phyloP scores from a whole-genome alignment of 1,140 invertebrate genomes.

The Drosophila bifasciata region DNA sequence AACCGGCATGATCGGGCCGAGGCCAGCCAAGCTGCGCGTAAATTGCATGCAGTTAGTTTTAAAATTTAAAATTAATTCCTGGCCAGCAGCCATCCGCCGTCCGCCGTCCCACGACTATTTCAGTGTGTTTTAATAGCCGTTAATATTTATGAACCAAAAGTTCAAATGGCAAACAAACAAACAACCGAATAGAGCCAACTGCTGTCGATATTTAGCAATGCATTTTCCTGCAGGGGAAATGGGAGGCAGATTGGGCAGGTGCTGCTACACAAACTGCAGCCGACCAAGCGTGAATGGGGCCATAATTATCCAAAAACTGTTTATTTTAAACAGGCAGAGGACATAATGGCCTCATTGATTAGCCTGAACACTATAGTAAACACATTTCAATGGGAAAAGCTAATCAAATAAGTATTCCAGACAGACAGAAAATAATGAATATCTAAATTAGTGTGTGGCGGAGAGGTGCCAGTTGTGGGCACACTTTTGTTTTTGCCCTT shows the following conservation, averaged over 20 bases:
- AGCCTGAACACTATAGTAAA: too few species aligned
- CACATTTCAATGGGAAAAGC: too few species aligned
- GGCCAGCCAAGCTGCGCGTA: slow-evolving; percentile 58
- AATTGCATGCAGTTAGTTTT: slow-evolving; percentile 61
- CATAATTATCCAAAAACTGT: slow-evolving; percentile 61
- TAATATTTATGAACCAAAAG: slow-evolving; percentile 78
- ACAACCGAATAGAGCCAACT: slow-evolving; percentile 33
- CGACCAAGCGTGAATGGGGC: slow-evolving; percentile 42
- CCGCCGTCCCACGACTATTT: slow-evolving; percentile 17
- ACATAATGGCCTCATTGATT: slow-evolving; percentile 4
- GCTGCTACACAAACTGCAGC: slow-evolving; percentile 28
- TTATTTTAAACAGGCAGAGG: slow-evolving; percentile 22
- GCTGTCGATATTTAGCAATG: slow-evolving; percentile 72
- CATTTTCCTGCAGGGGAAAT: slow-evolving; percentile 30
- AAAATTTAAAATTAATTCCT: slow-evolving; percentile 77
- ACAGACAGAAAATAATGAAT: too few species aligned
- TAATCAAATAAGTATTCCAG: too few species aligned
- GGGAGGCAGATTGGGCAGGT: slow-evolving; percentile 1
- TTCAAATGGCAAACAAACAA: slow-evolving; percentile 59
- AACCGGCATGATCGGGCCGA: slow-evolving; percentile 19
- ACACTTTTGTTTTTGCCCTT: too few species aligned
- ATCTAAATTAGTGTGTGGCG: neutral
- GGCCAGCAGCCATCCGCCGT: slow-evolving; percentile 20
- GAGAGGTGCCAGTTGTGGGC: too few species aligned
- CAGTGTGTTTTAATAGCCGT: slow-evolving; percentile 69